Evolutionary conservation across 2,888 invertebrate genomes (phyloP), one percentile per base, ranked within the genome.

Genomic region (Bruchidius siliquastri): DNA sequence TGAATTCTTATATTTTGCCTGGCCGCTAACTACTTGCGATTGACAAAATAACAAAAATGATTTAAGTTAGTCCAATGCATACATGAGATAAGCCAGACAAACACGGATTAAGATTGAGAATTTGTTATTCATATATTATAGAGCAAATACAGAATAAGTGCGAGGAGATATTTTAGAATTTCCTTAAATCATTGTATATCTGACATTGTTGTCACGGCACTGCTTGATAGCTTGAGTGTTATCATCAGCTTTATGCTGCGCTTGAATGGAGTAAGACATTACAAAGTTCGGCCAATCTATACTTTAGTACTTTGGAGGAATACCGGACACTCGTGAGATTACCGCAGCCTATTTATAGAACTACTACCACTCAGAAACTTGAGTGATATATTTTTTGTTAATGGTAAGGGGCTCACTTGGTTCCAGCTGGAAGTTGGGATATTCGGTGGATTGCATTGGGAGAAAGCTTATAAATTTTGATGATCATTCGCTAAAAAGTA

Each of bases 281-380:
- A 85, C 83, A 84, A 85, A 85, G 84, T 85, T 85, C 13, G 83
- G 83, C 82, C 85, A 85, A 85, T 85, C 85, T 85, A 85, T 85
- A 85, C 84, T 84, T 85, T 82, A 82, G 80, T 81, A 80, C 82
- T 82, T 81, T 78, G 74, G 76, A 79, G 79, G 76, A 79, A 75
- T 74, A 76, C 77, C 76, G 77, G 49, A 49, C 49, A 49, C 49
- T 13, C 49, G 13, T 49, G 49, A 49, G 49, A 49, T 49, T 49
- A 49, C 13, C 49, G 49, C 49, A 49, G 49, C 49, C 18, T 49
- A 49, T 49, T 49, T 49, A 49, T 49, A 13, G 49, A 49, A 3
- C 49, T 8, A 30, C 30, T 30, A 8, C 49, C 49, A 49, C 49
- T 49, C 18, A 49, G 18, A 49, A 49, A 49, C 6, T 49, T 49